Percentiles rank a stretch among this genome's conserved stretches.
Evolutionary conservation across 2,797 vertebrate species (phyloP).

Genomic region (Nasua narica): DNA sequence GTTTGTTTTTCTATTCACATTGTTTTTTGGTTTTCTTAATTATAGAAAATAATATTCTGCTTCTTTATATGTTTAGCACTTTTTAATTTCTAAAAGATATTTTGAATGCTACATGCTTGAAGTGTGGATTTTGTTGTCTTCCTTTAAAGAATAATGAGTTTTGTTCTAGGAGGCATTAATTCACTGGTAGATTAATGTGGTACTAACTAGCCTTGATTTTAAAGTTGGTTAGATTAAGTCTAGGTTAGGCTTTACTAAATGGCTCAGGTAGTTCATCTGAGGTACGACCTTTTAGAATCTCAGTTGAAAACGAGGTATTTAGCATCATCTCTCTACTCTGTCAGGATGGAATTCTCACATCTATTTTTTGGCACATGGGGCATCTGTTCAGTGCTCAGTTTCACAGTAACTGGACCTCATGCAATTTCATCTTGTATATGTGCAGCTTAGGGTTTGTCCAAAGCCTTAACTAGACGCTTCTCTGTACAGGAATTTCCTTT

Average conservation of each 20-base stretch:
- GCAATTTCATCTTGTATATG: background rate
- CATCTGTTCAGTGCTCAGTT: background rate
- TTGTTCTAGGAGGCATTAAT: background rate
- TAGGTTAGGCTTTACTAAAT: background rate
- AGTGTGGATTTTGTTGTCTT: background rate
- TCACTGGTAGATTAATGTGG: background rate
- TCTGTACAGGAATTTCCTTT: background rate
- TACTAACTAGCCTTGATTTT: background rate
- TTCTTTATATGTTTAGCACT: background rate
- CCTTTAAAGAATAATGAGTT: background rate
- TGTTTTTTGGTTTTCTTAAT: background rate
- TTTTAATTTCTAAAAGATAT: background rate
- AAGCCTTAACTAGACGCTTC: background rate
- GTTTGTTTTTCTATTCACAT: background rate
- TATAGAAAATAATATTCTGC: background rate
- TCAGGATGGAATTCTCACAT: background rate
- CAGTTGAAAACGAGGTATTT: background rate
- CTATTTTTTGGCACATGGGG: background rate
- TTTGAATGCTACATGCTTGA: background rate
- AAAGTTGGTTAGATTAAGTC: background rate
- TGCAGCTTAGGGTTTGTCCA: background rate
- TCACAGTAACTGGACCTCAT: background rate
- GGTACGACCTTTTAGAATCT: background rate
- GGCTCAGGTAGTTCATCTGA: background rate
- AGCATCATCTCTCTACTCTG: background rate